These are phyloP conservation scores for Platichthys stellatus DNA, from an alignment of 2,113 vertebrate genomes.

Conservation along the genomic window DNA sequence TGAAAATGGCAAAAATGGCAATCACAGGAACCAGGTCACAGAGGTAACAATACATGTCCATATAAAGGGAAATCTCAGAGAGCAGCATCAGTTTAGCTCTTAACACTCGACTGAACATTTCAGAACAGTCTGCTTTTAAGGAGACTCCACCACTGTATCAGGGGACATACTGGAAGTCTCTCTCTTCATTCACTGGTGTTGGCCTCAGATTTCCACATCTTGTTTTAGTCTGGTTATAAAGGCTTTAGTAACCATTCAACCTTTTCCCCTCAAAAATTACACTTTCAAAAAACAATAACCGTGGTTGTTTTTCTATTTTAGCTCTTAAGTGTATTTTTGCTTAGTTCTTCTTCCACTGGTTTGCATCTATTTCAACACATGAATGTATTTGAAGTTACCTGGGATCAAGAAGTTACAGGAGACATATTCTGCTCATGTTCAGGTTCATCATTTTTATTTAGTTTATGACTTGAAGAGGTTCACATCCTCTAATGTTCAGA, in stretches of 20 bases:
- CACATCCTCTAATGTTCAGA: no score
- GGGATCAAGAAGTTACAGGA: no score
- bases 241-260: neutral
- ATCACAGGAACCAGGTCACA: neutral
- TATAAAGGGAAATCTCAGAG: conserved; percentile 37
- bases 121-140: conserved; percentile 46
- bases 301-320: neutral
- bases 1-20: conserved; percentile 5
- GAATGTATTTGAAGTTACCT: no score
- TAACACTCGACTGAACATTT: conserved; percentile 55
- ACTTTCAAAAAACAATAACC: neutral
- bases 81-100: conserved; percentile 26
- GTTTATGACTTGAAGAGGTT: no score
- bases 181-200: conserved; percentile 4
- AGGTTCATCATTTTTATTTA: no score
- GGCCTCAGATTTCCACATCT: conserved; percentile 7
- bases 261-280: neutral
- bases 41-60: conserved; percentile 25
- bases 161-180: conserved; percentile 29
- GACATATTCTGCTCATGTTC: no score
- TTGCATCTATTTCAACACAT: no score
- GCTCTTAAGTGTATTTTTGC: no score
- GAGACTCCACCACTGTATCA: conserved; percentile 15
- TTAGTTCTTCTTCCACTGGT: neutral
- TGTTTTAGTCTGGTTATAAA: neutral